Conservation (phyloP, 2,888 invertebrate species). For the Cheilosia soror region DNA sequence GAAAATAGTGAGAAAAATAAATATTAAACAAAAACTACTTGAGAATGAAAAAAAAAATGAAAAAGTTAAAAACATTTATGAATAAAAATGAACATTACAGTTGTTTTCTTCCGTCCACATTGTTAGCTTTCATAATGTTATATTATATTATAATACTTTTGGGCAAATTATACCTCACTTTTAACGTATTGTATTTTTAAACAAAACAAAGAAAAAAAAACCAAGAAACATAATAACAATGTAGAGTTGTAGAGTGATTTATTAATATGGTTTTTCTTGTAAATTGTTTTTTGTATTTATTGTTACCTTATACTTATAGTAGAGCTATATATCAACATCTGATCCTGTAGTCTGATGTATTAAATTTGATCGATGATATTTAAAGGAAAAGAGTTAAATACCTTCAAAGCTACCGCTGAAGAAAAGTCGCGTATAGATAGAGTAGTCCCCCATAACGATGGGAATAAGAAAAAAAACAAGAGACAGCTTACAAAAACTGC, state of each 20-base stretch:
- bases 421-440: neutral
- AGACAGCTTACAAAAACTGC: too few species aligned
- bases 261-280: conserved; percentile 33
- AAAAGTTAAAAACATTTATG: conserved; percentile 53
- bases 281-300: conserved; percentile 14
- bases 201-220: conserved; percentile 67
- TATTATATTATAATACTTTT: conserved; percentile 75
- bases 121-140: conserved; percentile 83
- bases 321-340: conserved; percentile 1
- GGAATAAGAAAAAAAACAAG: too few species aligned
- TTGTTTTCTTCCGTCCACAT: conserved; percentile 84
- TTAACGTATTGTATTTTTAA: conserved; percentile 70
- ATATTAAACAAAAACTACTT: conserved; percentile 11
- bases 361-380: conserved; percentile 19
- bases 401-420: neutral
- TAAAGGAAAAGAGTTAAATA: neutral
- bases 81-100: conserved; percentile 77
- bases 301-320: conserved; percentile 23
- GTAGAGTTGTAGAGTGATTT: conserved; percentile 60
- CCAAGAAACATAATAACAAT: conserved; percentile 61
- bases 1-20: conserved; percentile 38
- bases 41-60: conserved; percentile 7
- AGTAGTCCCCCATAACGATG: too few species aligned
- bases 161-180: conserved; percentile 75
- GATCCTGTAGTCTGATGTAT: conserved; percentile 10